Evolutionary conservation across 2,797 vertebrate species (phyloP).

Genomic region (Oryzias dopingdopingensis): DNA sequence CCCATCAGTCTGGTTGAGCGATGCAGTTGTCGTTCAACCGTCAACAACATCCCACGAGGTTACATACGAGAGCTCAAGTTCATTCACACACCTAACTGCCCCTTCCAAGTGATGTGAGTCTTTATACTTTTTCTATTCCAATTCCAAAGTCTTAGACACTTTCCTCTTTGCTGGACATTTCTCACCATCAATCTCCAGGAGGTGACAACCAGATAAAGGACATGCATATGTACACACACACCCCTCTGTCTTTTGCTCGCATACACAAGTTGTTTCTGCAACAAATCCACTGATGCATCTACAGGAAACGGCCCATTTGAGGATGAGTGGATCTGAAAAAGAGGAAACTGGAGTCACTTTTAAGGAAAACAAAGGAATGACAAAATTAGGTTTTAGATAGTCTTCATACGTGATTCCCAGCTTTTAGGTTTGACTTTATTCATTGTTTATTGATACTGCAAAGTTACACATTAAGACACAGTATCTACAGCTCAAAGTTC

Average conservation of each 20-base stretch:
- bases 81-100: conserved; percentile 81
- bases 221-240: conserved; percentile 56
- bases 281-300: conserved; percentile 30
- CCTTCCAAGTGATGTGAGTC: conserved; percentile 86
- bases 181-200: conserved; percentile 81
- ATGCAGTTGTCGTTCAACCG: conserved; percentile 78
- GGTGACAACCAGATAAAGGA: conserved; percentile 75
- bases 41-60: conserved; percentile 67
- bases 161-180: conserved; percentile 66
- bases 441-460: too few species aligned
- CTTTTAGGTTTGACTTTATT: too few species aligned
- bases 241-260: conserved; percentile 57
- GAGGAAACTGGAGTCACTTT: conserved; percentile 49
- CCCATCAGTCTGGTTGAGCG: conserved; percentile 82
- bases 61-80: conserved; percentile 78
- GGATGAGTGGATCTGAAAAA: conserved; percentile 28
- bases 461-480: too few species aligned
- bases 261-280: conserved; percentile 33
- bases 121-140: conserved; percentile 24
- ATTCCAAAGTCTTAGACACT: conserved; percentile 40
- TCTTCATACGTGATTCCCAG: too few species aligned
- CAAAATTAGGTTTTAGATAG: background rate
- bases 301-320: conserved; percentile 46
- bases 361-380: background rate
- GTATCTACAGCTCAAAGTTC: too few species aligned